Evolutionary conservation across 2,888 invertebrate species (phyloP).

Genomic region (Nyleta sp.): DNA sequence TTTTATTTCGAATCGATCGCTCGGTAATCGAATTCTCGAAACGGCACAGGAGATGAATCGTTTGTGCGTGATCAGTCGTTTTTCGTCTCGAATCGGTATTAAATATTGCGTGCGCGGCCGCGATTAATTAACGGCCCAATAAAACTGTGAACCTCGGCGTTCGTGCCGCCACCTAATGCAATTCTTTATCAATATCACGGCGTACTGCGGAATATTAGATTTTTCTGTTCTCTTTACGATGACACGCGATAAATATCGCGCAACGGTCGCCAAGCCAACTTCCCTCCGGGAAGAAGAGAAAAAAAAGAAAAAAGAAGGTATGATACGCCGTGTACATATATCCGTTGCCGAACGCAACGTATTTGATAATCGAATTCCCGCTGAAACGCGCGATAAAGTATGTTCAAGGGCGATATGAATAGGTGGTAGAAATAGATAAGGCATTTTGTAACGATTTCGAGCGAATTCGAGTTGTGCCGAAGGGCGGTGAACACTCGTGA

Average conservation of each 20-base stretch:
- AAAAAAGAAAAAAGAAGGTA: neutral
- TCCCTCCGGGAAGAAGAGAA: neutral
- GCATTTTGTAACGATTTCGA: no score
- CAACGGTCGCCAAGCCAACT: conserved; percentile 6
- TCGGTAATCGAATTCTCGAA: no score
- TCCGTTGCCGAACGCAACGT: neutral
- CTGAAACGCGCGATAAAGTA: neutral
- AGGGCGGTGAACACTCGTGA: no score
- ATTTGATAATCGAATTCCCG: conserved; percentile 8
- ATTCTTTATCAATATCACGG: conserved; percentile 21
- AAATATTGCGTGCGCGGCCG: conserved; percentile 6
- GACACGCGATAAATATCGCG: conserved; percentile 22
- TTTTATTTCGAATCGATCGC: no score
- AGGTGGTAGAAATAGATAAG: no score
- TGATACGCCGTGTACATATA: neutral
- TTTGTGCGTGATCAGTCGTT: conserved; percentile 15
- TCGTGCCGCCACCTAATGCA: neutral
- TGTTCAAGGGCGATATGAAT: neutral
- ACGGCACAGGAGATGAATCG: no score
- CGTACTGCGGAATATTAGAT: conserved; percentile 20
- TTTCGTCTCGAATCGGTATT: conserved; percentile 3
- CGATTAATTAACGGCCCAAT: conserved; percentile 18
- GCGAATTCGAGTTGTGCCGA: no score
- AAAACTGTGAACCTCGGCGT: conserved; percentile 2
- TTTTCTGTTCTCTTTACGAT: conserved; percentile 3